Percentiles rank a stretch among this genome's conserved stretches.
Conservation (phyloP, 2,888 invertebrate species). For the Aradus depressus region DNA sequence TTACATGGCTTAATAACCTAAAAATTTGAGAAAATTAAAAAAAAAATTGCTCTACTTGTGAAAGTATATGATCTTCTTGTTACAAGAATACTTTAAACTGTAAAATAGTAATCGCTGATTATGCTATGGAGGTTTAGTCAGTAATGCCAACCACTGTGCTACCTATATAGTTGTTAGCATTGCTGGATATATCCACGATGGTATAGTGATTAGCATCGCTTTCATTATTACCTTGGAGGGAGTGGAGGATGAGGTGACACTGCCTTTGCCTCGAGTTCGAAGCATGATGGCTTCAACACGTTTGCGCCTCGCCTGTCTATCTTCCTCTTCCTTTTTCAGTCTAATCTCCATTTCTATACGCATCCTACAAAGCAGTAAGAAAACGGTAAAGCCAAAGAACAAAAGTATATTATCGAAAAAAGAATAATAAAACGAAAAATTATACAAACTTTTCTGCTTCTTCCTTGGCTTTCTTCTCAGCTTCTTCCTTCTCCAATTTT, state of each 20-base stretch:
- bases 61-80: no score
- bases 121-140: no score
- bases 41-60: no score
- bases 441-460: constrained; percentile 56
- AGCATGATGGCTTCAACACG: constrained; percentile 88
- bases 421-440: constrained; percentile 4
- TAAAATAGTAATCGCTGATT: no score
- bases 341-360: constrained; percentile 74
- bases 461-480: constrained; percentile 67
- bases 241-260: constrained; percentile 38
- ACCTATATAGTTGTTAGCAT: no score
- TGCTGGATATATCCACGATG: no score
- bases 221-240: constrained; percentile 42
- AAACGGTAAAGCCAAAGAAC: neutral
- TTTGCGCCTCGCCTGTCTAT: constrained; percentile 75
- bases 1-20: neutral
- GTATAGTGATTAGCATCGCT: no score
- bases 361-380: constrained; percentile 39
- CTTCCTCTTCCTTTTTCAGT: constrained; percentile 75
- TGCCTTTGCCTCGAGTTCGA: constrained; percentile 56
- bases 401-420: neutral
- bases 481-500: constrained; percentile 59
- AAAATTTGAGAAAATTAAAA: neutral
- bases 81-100: no score
- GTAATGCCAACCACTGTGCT: no score